phyloP scores from a whole-genome alignment of 2,888 invertebrate genomes.

The Drosophila vallismaia region DNA sequence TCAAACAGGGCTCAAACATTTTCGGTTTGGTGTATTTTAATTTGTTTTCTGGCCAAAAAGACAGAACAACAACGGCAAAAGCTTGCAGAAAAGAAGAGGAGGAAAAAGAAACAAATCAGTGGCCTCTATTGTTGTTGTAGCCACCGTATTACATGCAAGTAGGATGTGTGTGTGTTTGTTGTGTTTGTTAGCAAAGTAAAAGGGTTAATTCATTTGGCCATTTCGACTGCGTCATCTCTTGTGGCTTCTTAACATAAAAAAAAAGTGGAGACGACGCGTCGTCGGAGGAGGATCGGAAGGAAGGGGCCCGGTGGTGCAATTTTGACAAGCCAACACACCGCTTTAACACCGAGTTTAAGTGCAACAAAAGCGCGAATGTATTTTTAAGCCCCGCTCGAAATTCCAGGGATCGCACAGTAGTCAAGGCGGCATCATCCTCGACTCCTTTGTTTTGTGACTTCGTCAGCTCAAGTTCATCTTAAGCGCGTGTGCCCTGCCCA shows the following conservation, averaged over 20 bases:
- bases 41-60: slow-evolving; percentile 52
- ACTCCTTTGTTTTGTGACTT: slow-evolving; percentile 3
- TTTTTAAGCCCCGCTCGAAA: slow-evolving; percentile 48
- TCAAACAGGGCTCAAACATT: slow-evolving; percentile 41
- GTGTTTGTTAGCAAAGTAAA: slow-evolving; percentile 70
- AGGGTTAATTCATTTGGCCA: slow-evolving; percentile 77
- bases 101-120: slow-evolving; percentile 63
- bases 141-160: slow-evolving; percentile 40
- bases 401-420: slow-evolving; percentile 66
- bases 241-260: slow-evolving; percentile 39
- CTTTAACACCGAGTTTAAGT: slow-evolving; percentile 70
- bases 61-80: slow-evolving; percentile 26
- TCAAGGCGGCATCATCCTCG: slow-evolving; percentile 39
- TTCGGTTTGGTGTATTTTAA: slow-evolving; percentile 46
- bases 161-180: slow-evolving; percentile 37
- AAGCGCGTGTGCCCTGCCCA: slow-evolving; percentile 62
- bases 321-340: slow-evolving; percentile 73
- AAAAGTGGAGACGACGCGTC: slow-evolving; percentile 2
- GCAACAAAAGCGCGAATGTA: slow-evolving; percentile 41
- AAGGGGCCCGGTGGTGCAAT: slow-evolving; percentile 35
- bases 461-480: slow-evolving; percentile 50
- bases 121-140: slow-evolving; percentile 41
- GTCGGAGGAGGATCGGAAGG: slow-evolving; percentile 11
- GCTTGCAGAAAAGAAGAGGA: background rate
- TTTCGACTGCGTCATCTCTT: slow-evolving; percentile 73